Evolutionary conservation across 2,113 vertebrate species (phyloP), one percentile per base, ranked within the genome.

Genomic region (Oreotrochilus melanogaster): DNA sequence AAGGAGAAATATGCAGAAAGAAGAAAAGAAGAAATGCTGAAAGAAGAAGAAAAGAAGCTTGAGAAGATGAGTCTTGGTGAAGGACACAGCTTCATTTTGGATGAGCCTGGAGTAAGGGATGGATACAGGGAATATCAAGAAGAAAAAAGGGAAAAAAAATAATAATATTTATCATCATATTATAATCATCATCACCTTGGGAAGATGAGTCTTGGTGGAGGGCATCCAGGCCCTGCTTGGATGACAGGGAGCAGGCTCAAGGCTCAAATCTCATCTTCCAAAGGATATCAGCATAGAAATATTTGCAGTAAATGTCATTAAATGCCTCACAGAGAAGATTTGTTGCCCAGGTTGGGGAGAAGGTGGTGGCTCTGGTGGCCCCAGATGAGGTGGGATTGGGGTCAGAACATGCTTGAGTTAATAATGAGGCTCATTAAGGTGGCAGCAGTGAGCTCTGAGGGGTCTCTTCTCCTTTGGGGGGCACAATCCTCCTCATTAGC

Each of bases 261-360:
- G 45, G 51, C 33, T 61, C 56, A 45, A 30, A 16, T 25, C 33
- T 28, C 69, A 28, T 8, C n/a, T 48, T n/a, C 48, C 37, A 8
- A 67, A 54, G 28, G 27, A 23, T 18, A 7, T 19, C 61, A 7
- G 10, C 23, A 8, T 7, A 7, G 35, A 69, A 74, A 89, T 14
- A 30, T 14, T n/a, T n/a, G 22, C 13, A 7, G 48, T 67, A n/a
- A 37, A 22, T 7, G 2, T 21, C 8, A 17, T 33, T 42, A 50
- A 67, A 67, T 8, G 7, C 35, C 7, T 5, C 64, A 6, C 5
- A 42, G 45, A 28, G 33, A 21, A 35, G 25, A 30, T 45, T 25
- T 48, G 17, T 18, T 1, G 1, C 18, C 2, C 1, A 0, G 4
- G 24, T 5, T 1, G 4, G 11, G 45, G 10, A 53, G 22, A 31